Conservation (phyloP, 2,888 invertebrate genomes). For the Stenichneumon culpator region DNA sequence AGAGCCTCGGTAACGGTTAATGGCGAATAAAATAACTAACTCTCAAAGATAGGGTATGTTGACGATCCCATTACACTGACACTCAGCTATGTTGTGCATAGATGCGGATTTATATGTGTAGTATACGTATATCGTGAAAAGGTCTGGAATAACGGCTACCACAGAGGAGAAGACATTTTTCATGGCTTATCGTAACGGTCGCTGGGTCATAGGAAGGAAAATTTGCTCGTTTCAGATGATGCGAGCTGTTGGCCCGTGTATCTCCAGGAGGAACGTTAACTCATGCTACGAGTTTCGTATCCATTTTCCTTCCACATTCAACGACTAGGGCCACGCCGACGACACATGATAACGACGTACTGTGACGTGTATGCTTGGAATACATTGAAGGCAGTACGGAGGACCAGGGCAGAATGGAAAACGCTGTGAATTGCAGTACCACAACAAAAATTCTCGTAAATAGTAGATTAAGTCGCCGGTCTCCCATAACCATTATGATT, state of each 20-base stretch:
- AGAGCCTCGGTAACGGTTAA: constrained; percentile 36
- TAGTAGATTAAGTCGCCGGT: too few relatives aligned
- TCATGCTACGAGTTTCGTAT: constrained; percentile 67
- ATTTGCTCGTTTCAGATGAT: constrained; percentile 74
- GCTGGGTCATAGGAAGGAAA: constrained; percentile 67
- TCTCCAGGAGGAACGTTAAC: constrained; percentile 73
- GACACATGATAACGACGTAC: constrained; percentile 54
- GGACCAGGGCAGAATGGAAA: too few relatives aligned
- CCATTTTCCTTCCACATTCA: constrained; percentile 16
- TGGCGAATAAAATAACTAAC: constrained; percentile 56
- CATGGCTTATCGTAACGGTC: constrained; percentile 77
- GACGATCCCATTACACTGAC: neutral
- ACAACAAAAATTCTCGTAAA: too few relatives aligned
- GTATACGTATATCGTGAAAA: constrained; percentile 26
- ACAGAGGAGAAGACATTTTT: constrained; percentile 74
- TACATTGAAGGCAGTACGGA: constrained; percentile 2
- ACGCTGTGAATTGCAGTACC: too few relatives aligned
- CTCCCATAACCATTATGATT: too few relatives aligned
- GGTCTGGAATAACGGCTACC: constrained; percentile 60
- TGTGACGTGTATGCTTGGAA: neutral
- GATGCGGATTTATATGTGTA: neutral
- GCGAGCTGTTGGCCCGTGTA: constrained; percentile 66
- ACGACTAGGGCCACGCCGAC: constrained; percentile 62
- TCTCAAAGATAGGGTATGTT: constrained; percentile 43
- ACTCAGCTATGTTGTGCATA: constrained; percentile 5